Base-by-base conservation (phyloP, 1,140 invertebrate genomes). In the Aphelenchoides fujianensis region DNA sequence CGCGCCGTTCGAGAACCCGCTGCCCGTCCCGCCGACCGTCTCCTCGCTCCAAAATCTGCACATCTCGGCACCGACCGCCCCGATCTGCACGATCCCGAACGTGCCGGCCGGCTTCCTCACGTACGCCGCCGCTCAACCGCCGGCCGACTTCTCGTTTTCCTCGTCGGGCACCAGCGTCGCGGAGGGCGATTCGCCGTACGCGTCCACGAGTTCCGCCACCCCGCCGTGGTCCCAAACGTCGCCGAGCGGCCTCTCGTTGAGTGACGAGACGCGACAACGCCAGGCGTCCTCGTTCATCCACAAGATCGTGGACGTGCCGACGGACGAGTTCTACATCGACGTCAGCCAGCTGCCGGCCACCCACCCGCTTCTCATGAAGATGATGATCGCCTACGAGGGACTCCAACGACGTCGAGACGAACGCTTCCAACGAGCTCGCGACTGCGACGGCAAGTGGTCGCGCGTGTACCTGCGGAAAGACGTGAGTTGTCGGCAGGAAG, bases 381-480 rank as follows among this genome's bases (percentile, higher is more conserved):
- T 73, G 72, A 27, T 68, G 19, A 71, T 77, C 28, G 74, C 69
- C n/a, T 73, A 77, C 28, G 71, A 73, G 2, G 30, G 32, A 19
- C 57, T 73, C 7, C 71, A 73, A 54, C 74, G 71, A 23, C 52
- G 73, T 28, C 71, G 71, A 12, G 71, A 73, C 41, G 74, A 28
- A 5, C 28, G 41, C 31, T 73, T 77, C 70, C 23, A 35, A n/a
- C 74, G 71, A 5, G 16, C 73, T 16, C n/a, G 73, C 23, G 54
- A 73, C n/a, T 66, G 63, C 31, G 36, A 66, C 19, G 63, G 63
- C 37, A n/a, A 19, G n/a, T 12, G 16, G 12, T 32, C 32, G 23
- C 31, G 63, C 2, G 32, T 66, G n/a, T 66, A 66, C 34, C n/a
- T 30, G n/a, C 16, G 63, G 53, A 66, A 36, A 34, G 63, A 66